Evolutionary conservation across 2,113 vertebrate genomes (phyloP).

Genomic region (Trachemys scripta): DNA sequence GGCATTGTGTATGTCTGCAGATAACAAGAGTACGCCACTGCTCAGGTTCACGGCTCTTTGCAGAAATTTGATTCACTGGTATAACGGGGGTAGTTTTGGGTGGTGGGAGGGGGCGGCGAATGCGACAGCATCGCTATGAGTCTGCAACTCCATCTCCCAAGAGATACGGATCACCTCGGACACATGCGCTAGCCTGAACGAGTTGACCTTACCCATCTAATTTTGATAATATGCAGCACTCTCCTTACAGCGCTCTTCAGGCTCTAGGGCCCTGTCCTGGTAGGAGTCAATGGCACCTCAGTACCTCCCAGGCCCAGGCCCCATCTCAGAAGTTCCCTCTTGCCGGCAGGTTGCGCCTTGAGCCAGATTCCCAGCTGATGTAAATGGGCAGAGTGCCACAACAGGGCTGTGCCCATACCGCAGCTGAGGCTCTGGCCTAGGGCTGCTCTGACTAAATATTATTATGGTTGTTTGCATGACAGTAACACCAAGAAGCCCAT

Average conservation of each 20-base stretch:
- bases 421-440: background rate
- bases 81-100: background rate
- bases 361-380: background rate
- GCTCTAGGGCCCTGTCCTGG: background rate
- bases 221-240: background rate
- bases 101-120: background rate
- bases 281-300: background rate
- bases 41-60: rapidly evolving
- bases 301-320: background rate
- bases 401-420: background rate
- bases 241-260: background rate
- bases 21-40: background rate
- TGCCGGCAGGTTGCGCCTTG: background rate
- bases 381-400: background rate
- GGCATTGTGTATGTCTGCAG: background rate
- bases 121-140: rapidly evolving
- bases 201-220: rapidly evolving
- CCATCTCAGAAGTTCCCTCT: background rate
- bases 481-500: background rate
- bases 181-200: background rate
- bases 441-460: background rate
- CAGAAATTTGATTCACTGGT: background rate
- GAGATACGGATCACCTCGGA: background rate
- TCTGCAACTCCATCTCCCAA: background rate
- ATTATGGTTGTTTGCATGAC: background rate